Evolutionary conservation across 2,797 vertebrate species (phyloP), one percentile per base, ranked within the genome.

Genomic region (Liparis tanakae): DNA sequence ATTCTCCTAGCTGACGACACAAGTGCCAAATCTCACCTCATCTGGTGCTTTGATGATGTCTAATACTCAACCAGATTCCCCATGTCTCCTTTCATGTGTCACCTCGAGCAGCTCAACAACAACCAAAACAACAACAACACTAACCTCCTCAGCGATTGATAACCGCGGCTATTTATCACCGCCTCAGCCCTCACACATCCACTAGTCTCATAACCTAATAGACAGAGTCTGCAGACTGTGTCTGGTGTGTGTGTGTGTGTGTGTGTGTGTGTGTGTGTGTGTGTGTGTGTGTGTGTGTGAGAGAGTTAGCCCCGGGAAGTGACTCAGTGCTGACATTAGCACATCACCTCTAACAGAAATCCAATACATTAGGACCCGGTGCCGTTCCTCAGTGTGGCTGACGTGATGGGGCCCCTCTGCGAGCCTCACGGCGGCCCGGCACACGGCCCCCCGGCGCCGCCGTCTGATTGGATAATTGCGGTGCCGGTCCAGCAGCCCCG

Each of bases 381-480:
- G 81, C 78, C 80, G 78, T 85, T 88, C 88, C 81, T 85, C 51
- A 85, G 80, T 79, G 71, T 34, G 70, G 82, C 69, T 87, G 87
- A 93, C 72, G 71, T 58, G 90, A 91, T 93, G 91, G 90, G 84
- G 82, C 69, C 75, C 73, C 83, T 85, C 72, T 86, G 74, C 71
- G 81, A 84, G 70, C 58, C 65, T 46, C 84, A 73, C 70, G 57
- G 64, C 67, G 72, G 79, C 87, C 79, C 64, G 4, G 67, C 80
- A 84, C 82, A 89, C 83, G 79, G 76, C 48, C 61, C 67, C 55
- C 25, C 4, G 25, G 68, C 78, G 78, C 79, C 70, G 69, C 50
- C 22, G 20, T 86, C 83, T 93, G 90, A 92, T 89, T 90, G 89
- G 88, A 92, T 92, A 79, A 92, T 84, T 78, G 80, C 86, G 82